Base-by-base conservation (phyloP, 2,797 vertebrate species). In the Anomalospiza imberbis region DNA sequence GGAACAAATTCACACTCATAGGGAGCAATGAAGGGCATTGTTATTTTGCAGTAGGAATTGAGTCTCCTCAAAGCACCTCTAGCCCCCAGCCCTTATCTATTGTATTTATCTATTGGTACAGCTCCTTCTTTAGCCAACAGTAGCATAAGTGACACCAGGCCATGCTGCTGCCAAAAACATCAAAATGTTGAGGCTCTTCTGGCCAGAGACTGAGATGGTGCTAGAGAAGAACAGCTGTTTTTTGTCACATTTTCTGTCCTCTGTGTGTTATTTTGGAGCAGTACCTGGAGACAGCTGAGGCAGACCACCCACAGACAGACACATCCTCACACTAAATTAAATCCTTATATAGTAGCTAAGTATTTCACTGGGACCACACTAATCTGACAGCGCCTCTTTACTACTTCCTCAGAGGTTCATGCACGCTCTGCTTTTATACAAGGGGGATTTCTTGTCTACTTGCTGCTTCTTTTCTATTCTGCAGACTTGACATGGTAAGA, bases 391-490 rank as follows among this genome's bases (percentile, higher is more conserved):
- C 25, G 60, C 34, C 45, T 94, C 65, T 84, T 91, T 78, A 67
- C 73, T 67, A 6, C 65, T 91, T 94, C 71, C 82, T 95, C 48
- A 82, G 87, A 85, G 83, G n/a, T 93, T 96, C 82, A 67, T 79
- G 73, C 44, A 32, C 80, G 50, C 73, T 83, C 76, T 84, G 47
- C 62, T 91, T 93, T 92, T 90, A 26, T 67, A 75, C 85, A 84
- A 92, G 85, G 38, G 48, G 74, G 63, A 88, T 79, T 94, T 91
- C 91, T 77, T 93, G 89, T 92, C 93, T 96, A 47, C 84, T 57
- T 92, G 34, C 51, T 96, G 68, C 67, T 91, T 94, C 88, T 90
- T 92, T 96, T 92, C 66, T 96, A 14, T 91, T 96, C 67, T 83
- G 65, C 85, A 91, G 55, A 67, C 73, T 89, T 96, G 85, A 93